Evolutionary conservation across 2,797 vertebrate species (phyloP), one percentile per base, ranked within the genome.

Genomic region (Dermochelys coriacea): DNA sequence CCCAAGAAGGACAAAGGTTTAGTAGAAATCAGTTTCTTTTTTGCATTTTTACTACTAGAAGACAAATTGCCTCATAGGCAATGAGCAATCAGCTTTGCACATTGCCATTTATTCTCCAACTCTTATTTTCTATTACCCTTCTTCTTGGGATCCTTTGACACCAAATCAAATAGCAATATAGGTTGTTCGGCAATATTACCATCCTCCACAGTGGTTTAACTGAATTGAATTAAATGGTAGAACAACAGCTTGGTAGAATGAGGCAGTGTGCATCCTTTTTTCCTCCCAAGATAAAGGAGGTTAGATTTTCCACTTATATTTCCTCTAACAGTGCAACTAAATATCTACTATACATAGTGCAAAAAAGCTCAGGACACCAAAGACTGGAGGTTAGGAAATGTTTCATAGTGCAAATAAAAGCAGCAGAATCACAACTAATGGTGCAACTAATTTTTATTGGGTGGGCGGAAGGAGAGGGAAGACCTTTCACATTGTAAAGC

Each of bases 291-390:
- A 91, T 82, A 87, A 97, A 82, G 91, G 71, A 94, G 93, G 82
- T 94, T 88, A 55, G 84, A 93, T 96, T 97, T 96, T 98, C 97
- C 94, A 97, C 97, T 95, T 92, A 95, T 23, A 0, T 93, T 94
- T 96, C 95, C 96, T 96, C 97, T 93, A 87, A 92, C 93, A 96
- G 12, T 0, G 37, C 86, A 91, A 59, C 85, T 91, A 54, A 80
- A 71, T 3, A 0, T 91, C 81, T 79, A 90, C 45, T 84, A 64
- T 57, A 93, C 94, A 84, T 89, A 89, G 51, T 1, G 2, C 83
- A 93, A 79, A 96, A 95, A 96, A 0, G 31, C 92, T 95, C 50
- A 27, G 77, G 94, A 85, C 7, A 78, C 94, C 96, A 89, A 81
- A 90, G 81, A 95, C 74, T 52, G 34, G 59, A 86, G 29, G 86